Base-by-base conservation (phyloP, 2,113 vertebrate species). In the Numida meleagris region DNA sequence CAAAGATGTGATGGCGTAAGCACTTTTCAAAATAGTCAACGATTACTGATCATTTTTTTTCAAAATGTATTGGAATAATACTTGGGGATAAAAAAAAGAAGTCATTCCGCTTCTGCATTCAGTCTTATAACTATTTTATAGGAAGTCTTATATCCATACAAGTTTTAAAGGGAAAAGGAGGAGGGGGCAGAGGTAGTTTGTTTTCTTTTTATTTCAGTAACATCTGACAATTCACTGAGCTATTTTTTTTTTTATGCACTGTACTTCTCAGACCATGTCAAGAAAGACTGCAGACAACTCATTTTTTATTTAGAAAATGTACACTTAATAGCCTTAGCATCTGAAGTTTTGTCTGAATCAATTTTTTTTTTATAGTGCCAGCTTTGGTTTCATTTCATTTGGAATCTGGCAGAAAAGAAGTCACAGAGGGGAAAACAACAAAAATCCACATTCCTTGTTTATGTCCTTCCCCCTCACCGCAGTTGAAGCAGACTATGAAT, bases 271-370 rank as follows among this genome's bases (percentile, higher is more conserved):
- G 94, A 95, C 91, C 65, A 13, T 36, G 66, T 96, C 95, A 96
- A 96, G 81, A 82, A 76, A 96, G 86, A 88, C 94, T 94, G 68
- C 73, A 97, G 95, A 96, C 86, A 96, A 92, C 88, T 95, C 92
- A 95, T 95, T 97, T 97, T 97, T 97, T 97, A 96, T 97, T 97
- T 97, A 97, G 79, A 85, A 96, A 96, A 94, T 87, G 68, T 94
- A 89, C 88, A 36, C 42, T 87, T 96, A 96, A 97, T 93, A 79
- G 70, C 70, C 95, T 83, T 61, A 88, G 79, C 74, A 58, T 94
- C 95, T 97, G 76, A 96, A 92, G 76, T 88, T 96, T 92, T 80
- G 78, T 96, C 86, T 92, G 93, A 97, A 97, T 97, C 90, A 87
- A 75, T 96, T 98, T 96, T 96, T 98, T 96, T 94, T 94, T n/a